Evolutionary conservation across 2,113 vertebrate genomes (phyloP), one percentile per base, ranked within the genome.

Genomic region (Struthio camelus): DNA sequence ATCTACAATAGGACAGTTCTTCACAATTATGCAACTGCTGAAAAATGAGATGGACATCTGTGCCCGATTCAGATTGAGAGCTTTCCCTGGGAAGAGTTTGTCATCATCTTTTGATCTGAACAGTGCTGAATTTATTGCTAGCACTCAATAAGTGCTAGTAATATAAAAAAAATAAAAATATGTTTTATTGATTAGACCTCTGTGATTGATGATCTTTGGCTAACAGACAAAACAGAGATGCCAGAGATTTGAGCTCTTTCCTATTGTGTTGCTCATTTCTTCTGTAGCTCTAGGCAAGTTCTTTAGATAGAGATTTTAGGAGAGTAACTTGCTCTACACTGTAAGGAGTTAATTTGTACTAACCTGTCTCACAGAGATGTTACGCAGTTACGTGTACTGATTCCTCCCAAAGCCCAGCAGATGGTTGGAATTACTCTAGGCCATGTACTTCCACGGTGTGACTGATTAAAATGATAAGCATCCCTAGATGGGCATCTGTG

Each of bases 1-100:
- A 36, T 53, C 65, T 72, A 69, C 62, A 85, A 73, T 85, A 77
- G 90, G 88, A 89, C 42, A 56, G 51, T 85, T 95, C 56, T 95
- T 94, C 24, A 10, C 17, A 78, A 61, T 95, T 95, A 90, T 1
- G 15, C 66, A 88, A 15, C 70, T 85, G 40, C 51, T 88, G 89
- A 91, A 96, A 95, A 89, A 88, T 92, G 54, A 85, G 38, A 48
- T 3, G 1, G n/a, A 19, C 38, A 22, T 24, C 36, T 54, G 48
- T 84, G 65, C 56, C 14, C 69, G 14, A 73, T 67, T 87, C 5
- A 5, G 32, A 61, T 50, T 51, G 51, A 77, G 50, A 80, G 27
- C 84, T 91, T 87, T 58, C 59, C n/a, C 4, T 59, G 1, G 70
- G 25, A 87, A 89, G 51, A 81, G 16, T 62, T 72, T 89, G 36